Percentiles rank a stretch among this genome's conserved stretches.
Evolutionary conservation across 2,113 vertebrate genomes (phyloP).

Genomic region (Sceloporus undulatus): DNA sequence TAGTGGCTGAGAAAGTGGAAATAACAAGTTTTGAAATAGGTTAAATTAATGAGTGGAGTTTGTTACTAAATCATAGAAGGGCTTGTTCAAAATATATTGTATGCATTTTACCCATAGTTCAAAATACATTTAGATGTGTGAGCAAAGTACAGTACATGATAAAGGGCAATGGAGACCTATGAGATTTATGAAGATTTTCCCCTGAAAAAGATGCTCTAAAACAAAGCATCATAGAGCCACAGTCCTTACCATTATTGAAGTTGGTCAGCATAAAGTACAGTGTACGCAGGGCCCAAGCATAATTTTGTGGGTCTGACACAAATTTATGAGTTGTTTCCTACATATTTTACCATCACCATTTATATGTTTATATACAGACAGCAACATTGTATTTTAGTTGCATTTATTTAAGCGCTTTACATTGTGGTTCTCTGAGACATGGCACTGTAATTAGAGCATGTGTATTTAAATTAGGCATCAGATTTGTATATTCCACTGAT

Average conservation of each 20-base stretch:
- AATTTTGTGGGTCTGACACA: not conserved
- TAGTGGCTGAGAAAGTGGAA: not conserved
- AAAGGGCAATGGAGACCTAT: not conserved
- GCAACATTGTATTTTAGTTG: too few species aligned
- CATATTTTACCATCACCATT: not conserved
- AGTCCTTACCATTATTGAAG: not conserved
- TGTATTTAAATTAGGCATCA: not conserved
- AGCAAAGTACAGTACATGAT: not conserved
- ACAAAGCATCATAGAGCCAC: not conserved
- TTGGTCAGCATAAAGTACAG: not conserved
- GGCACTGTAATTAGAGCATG: too few species aligned
- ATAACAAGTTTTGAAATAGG: not conserved
- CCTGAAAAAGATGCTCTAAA: not conserved
- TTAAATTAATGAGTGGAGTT: not conserved
- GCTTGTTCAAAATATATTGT: not conserved
- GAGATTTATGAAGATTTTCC: not conserved
- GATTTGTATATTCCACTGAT: not conserved
- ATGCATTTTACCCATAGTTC: too few species aligned
- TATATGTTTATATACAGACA: not conserved
- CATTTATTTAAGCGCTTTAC: not conserved
- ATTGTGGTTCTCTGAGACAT: not conserved
- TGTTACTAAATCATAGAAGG: not conserved
- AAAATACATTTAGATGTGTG: not conserved
- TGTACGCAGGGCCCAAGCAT: constrained; percentile 1
- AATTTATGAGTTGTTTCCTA: not conserved